Percentiles rank a stretch among this genome's conserved stretches.
Conservation (phyloP, 2,888 invertebrate species). For the Cynaeus angustus region DNA sequence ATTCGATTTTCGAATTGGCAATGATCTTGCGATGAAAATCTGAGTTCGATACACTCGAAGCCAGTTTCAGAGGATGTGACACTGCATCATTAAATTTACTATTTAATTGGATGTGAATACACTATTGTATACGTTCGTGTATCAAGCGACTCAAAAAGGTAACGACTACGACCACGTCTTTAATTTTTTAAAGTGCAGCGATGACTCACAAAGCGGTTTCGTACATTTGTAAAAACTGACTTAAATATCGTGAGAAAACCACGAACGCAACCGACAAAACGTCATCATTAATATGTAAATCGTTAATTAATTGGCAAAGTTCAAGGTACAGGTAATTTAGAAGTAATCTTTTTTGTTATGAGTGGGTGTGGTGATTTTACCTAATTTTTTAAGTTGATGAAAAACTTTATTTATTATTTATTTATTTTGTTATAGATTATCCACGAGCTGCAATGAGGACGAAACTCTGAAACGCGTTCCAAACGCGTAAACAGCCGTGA, state of each 20-base stretch:
- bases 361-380: no score
- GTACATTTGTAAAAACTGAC: slow-evolving; percentile 15
- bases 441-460: slow-evolving; percentile 34
- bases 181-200: slow-evolving; percentile 41
- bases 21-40: neutral
- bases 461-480: slow-evolving; percentile 36
- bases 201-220: slow-evolving; percentile 48
- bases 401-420: no score
- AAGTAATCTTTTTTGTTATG: no score
- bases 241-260: slow-evolving; percentile 47
- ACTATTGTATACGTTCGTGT: slow-evolving; percentile 41
- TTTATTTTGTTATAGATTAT: slow-evolving; percentile 39
- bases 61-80: slow-evolving; percentile 33
- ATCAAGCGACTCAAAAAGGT: slow-evolving; percentile 47
- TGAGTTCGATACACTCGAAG: slow-evolving; percentile 21
- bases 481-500: slow-evolving; percentile 24
- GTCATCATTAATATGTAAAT: slow-evolving; percentile 36
- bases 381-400: neutral
- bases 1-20: slow-evolving; percentile 23
- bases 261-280: slow-evolving; percentile 1
- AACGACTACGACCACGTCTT: slow-evolving; percentile 50
- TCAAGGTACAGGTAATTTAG: slow-evolving; percentile 1
- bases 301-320: slow-evolving; percentile 36
- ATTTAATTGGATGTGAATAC: slow-evolving; percentile 48
- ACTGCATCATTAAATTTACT: slow-evolving; percentile 42